Base-by-base conservation (phyloP, 2,797 vertebrate species). In the Anguilla marmorata region DNA sequence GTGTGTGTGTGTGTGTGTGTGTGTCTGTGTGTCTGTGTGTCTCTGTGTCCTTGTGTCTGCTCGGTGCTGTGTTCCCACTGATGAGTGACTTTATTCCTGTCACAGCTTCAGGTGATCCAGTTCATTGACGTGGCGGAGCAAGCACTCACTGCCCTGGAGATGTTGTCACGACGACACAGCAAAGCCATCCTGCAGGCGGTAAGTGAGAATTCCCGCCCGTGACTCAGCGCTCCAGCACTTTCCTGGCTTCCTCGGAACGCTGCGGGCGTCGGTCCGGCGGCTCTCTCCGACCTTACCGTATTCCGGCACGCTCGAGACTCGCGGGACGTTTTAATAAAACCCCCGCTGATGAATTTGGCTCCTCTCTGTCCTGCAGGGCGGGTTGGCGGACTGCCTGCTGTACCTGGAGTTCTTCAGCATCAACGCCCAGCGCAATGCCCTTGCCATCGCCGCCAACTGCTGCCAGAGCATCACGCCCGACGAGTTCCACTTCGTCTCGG, bases 381-480 rank as follows among this genome's bases (percentile, higher is more conserved):
- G 99, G 88, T 95, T 99, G 88, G 99, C 99, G 56, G 97, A 98
- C 94, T 99, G 98, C 93, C 96, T 99, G 94, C 95, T 99, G 52
- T 99, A 99, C 94, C 95, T 99, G 91, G 99, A 99, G 92, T 99
- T 99, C 96, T 99, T 99, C 94, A 99, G 99, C 95, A 99, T 99
- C 94, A 99, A 99, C 90, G 99, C 99, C 92, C 99, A 99, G 96
- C 97, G 99, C 95, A 99, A 99, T 83, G 99, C 99, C 6, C 94
- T 99, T 94, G 99, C 99, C 92, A 99, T 99, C 52, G 98, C 99
- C 90, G 98, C 98, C 90, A 99, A 99, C 95, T 99, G 99, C 96
- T 99, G 99, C 94, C 99, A 99, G 96, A 99, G 98, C 92, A 99
- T 99, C 92, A 99, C 98, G 45, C 97, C 98, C 87, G 98, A 99